These are phyloP conservation scores for Pentalonia nigronervosa DNA, from an alignment of 1,140 invertebrate genomes.

Conservation along the genomic window DNA sequence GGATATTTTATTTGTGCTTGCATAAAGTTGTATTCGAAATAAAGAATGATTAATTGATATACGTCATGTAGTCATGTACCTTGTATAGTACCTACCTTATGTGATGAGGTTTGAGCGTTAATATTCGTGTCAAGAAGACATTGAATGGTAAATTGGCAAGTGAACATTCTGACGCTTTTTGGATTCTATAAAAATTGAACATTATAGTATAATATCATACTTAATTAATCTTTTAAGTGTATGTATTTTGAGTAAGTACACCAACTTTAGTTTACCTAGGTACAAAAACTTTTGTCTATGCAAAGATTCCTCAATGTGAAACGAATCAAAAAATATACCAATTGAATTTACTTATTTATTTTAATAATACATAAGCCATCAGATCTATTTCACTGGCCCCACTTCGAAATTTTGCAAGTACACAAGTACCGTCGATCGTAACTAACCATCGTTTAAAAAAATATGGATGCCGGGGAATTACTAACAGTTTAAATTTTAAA, in stretches of 20 bases:
- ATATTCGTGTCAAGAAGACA: neutral
- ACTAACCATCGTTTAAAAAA: too few species aligned
- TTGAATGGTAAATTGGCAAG: neutral
- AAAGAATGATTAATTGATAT: neutral
- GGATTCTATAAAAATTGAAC: neutral
- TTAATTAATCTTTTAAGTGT: neutral
- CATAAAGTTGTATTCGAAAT: neutral
- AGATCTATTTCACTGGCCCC: too few species aligned
- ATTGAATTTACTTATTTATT: too few species aligned
- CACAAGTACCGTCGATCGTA: too few species aligned
- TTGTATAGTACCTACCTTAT: too few species aligned
- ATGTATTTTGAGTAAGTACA: neutral
- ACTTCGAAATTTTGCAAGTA: too few species aligned
- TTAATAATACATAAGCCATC: too few species aligned
- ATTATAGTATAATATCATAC: too few species aligned
- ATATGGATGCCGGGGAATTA: too few species aligned
- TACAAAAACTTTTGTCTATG: neutral
- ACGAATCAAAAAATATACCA: too few species aligned
- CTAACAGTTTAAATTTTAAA: too few species aligned
- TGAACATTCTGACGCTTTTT: neutral
- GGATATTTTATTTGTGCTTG: neutral
- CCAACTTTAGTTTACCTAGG: neutral
- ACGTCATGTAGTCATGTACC: neutral
- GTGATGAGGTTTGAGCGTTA: neutral
- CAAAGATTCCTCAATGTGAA: neutral